These are phyloP conservation scores for Lordiphosa fenestrarum DNA, from an alignment of 2,888 invertebrate genomes.

Conservation along the genomic window DNA sequence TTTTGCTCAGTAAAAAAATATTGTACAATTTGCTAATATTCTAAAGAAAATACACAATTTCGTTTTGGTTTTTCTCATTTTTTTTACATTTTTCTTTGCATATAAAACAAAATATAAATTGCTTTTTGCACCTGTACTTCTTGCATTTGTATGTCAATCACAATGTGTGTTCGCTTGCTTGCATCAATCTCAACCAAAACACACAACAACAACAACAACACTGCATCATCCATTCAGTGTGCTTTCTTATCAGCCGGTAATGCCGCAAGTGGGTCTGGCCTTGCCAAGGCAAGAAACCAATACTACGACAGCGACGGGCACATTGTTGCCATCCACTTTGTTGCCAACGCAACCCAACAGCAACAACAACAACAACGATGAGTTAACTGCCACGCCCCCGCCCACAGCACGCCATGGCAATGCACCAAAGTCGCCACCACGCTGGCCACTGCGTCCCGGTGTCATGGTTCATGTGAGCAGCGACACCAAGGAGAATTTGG, in stretches of 20 bases:
- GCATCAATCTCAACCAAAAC: conserved; percentile 21
- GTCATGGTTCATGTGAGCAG: conserved; percentile 89
- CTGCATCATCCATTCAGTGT: conserved; percentile 61
- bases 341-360: conserved; percentile 31
- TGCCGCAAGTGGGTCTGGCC: conserved; percentile 64
- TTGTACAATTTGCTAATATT: conserved; percentile 3
- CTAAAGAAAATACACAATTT: conserved; percentile 2
- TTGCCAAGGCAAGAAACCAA: conserved; percentile 47
- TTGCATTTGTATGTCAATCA: conserved; percentile 15
- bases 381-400: conserved; percentile 48
- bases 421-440: conserved; percentile 80
- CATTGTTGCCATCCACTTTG: conserved; percentile 48
- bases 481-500: conserved; percentile 89
- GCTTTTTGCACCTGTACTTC: conserved; percentile 3
- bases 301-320: conserved; percentile 38
- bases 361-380: conserved; percentile 46
- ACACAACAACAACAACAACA: conserved; percentile 4
- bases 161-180: conserved; percentile 10
- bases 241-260: conserved; percentile 78
- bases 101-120: conserved; percentile 27
- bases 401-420: conserved; percentile 39
- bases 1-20: no score
- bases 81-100: conserved; percentile 40
- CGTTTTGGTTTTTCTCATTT: conserved; percentile 13
- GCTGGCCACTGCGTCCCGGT: conserved; percentile 94